These are phyloP conservation scores for Littorina saxatilis DNA, from an alignment of 1,140 invertebrate species.

Conservation along the genomic window DNA sequence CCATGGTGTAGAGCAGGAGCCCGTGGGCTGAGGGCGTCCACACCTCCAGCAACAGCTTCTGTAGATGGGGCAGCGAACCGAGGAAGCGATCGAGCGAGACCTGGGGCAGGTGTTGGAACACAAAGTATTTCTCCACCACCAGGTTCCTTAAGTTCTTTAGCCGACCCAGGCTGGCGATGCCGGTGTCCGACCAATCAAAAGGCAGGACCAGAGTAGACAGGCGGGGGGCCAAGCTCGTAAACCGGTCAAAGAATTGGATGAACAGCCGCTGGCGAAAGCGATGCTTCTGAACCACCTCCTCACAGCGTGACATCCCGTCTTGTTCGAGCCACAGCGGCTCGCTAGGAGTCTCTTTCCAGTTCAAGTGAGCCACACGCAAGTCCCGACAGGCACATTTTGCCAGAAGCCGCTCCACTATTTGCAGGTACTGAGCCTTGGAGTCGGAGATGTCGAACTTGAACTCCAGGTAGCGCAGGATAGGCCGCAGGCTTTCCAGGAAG, in stretches of 20 bases:
- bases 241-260: conserved; percentile 67
- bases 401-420: conserved; percentile 59
- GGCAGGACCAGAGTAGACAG: conserved; percentile 68
- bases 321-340: conserved; percentile 65
- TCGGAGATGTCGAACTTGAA: conserved; percentile 73
- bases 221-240: conserved; percentile 61
- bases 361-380: conserved; percentile 63
- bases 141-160: conserved; percentile 65
- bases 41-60: conserved; percentile 67
- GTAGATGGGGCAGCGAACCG: conserved; percentile 50
- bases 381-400: conserved; percentile 49
- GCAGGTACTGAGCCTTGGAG: conserved; percentile 59
- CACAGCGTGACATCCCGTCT: conserved; percentile 39
- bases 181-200: conserved; percentile 71
- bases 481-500: conserved; percentile 56
- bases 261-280: conserved; percentile 65
- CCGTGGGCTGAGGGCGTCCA: conserved; percentile 69
- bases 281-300: conserved; percentile 63
- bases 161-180: conserved; percentile 60
- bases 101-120: conserved; percentile 64
- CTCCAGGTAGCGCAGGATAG: conserved; percentile 62
- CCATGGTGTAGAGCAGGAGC: conserved; percentile 56
- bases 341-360: conserved; percentile 73
- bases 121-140: conserved; percentile 72
- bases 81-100: conserved; percentile 58